phyloP scores from a whole-genome alignment of 2,113 vertebrate genomes.

The Anhinga anhinga region DNA sequence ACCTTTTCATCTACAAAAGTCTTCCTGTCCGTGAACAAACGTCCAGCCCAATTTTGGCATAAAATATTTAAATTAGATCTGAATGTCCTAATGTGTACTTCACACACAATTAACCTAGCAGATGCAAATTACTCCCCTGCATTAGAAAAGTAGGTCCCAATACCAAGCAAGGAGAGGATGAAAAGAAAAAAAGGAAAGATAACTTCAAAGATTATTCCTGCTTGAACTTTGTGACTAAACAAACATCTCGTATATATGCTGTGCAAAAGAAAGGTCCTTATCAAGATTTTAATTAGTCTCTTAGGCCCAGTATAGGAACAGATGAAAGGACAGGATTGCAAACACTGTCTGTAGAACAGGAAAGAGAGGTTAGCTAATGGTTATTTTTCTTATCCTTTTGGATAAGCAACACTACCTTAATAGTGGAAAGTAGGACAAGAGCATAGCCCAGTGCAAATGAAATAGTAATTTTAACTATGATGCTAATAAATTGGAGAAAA shows the following conservation, averaged over 20 bases:
- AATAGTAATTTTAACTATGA: neutral
- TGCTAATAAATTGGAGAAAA: neutral
- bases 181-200: slow-evolving; percentile 4
- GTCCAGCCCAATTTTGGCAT: neutral
- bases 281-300: slow-evolving; percentile 45
- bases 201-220: slow-evolving; percentile 34
- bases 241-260: slow-evolving; percentile 4
- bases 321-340: slow-evolving; percentile 30
- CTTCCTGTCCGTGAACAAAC: neutral
- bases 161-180: neutral
- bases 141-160: slow-evolving; percentile 1
- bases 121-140: neutral
- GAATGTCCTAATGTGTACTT: neutral
- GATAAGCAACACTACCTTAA: neutral
- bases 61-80: neutral
- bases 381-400: neutral
- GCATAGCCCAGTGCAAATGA: neutral
- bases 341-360: neutral
- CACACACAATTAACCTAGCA: neutral
- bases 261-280: neutral
- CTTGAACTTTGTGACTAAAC: slow-evolving; percentile 1
- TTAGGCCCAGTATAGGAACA: neutral
- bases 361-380: slow-evolving; percentile 1
- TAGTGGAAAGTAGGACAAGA: neutral
- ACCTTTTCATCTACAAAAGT: neutral